Conservation (phyloP, 2,113 vertebrate species). For the Nettapus auritus region DNA sequence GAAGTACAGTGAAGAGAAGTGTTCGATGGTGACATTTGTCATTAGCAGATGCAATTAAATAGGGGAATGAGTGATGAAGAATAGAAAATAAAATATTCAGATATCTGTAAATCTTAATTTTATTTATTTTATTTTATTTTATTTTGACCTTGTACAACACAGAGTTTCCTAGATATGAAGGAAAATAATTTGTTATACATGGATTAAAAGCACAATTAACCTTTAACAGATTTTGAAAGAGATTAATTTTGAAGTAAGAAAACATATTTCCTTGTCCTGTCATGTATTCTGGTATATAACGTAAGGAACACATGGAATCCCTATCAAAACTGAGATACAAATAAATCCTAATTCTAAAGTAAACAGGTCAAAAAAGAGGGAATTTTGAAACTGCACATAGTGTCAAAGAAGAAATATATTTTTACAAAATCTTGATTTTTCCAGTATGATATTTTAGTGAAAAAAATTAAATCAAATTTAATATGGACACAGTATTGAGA, state of each 20-base stretch:
- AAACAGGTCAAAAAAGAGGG: background rate
- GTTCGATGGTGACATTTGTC: background rate
- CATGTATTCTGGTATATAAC: background rate
- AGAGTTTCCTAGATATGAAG: background rate
- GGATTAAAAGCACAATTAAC: background rate
- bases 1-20: background rate
- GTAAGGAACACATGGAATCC: background rate
- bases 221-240: background rate
- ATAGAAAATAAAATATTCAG: background rate
- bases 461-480: background rate
- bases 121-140: too few species aligned
- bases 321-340: background rate
- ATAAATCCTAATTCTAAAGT: background rate
- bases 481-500: background rate
- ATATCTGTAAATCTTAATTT: background rate
- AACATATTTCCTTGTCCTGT: background rate
- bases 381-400: background rate
- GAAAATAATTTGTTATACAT: background rate
- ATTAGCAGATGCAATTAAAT: background rate
- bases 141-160: background rate
- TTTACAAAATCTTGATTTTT: background rate
- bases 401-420: background rate
- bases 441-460: background rate
- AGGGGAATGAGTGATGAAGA: background rate
- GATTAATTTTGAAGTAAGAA: background rate